phyloP scores from a whole-genome alignment of 2,888 invertebrate species.

The Volucella bombylans region DNA sequence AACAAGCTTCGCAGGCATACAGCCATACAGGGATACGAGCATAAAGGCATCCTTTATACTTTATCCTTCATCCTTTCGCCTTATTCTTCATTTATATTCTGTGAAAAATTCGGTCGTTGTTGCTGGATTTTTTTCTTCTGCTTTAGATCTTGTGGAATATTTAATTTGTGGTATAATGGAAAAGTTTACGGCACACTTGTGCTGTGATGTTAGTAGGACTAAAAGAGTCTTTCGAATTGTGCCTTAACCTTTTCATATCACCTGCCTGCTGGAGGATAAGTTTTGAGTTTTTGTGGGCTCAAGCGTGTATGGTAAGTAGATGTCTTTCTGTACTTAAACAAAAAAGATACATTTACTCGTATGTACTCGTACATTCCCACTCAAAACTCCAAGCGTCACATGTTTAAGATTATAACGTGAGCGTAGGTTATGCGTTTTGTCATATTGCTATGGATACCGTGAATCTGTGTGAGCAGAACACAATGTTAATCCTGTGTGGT shows the following conservation, averaged over 20 bases:
- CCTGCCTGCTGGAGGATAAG: neutral
- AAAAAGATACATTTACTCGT: conserved; percentile 1
- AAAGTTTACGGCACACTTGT: conserved; percentile 57
- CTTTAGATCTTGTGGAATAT: conserved; percentile 38
- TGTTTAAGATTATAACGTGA: too few relatives aligned
- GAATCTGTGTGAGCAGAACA: too few relatives aligned
- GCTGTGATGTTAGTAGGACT: conserved; percentile 8
- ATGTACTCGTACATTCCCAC: neutral
- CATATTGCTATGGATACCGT: too few relatives aligned
- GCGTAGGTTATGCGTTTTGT: too few relatives aligned
- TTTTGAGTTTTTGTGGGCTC: too few relatives aligned
- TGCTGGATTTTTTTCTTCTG: conserved; percentile 3
- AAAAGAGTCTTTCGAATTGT: conserved; percentile 4
- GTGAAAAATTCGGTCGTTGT: conserved; percentile 25
- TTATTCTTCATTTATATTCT: conserved; percentile 58
- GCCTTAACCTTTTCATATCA: conserved; percentile 23
- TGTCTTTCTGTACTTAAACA: neutral
- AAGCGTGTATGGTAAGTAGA: neutral
- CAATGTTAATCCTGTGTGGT: too few relatives aligned
- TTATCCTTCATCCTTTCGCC: conserved; percentile 28
- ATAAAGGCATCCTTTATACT: conserved; percentile 16
- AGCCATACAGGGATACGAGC: neutral
- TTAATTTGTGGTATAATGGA: conserved; percentile 61
- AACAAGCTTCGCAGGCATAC: too few relatives aligned
- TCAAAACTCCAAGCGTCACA: too few relatives aligned